phyloP scores from a whole-genome alignment of 2,888 invertebrate genomes.

The Mythimna lalbum region DNA sequence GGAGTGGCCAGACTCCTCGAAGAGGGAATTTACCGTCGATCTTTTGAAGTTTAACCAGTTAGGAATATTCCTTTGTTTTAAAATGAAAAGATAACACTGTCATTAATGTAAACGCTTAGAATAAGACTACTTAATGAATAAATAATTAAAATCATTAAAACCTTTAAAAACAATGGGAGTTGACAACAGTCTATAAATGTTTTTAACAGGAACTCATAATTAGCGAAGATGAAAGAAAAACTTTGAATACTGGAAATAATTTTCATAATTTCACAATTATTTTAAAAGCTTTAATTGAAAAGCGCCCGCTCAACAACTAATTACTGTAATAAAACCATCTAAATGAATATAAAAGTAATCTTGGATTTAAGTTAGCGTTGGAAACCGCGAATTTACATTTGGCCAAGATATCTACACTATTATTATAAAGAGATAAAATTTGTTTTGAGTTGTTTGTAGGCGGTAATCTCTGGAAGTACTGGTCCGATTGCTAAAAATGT shows the following conservation, averaged over 20 bases:
- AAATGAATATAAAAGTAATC: slow-evolving; percentile 20
- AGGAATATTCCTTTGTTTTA: background rate
- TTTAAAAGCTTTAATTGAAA: slow-evolving; percentile 21
- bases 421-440: too few species aligned
- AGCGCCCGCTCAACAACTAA: background rate
- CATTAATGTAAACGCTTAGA: background rate
- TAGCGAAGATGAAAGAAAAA: slow-evolving; percentile 24
- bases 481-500: too few species aligned
- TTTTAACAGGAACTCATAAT: slow-evolving; percentile 10
- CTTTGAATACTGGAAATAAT: background rate
- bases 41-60: background rate
- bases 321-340: slow-evolving; percentile 22
- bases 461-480: too few species aligned
- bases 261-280: slow-evolving; percentile 8
- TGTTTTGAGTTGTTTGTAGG: too few species aligned
- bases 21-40: too few species aligned
- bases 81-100: background rate
- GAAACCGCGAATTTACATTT: background rate
- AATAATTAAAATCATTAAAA: background rate
- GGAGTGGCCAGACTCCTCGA: too few species aligned
- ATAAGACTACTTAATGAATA: background rate
- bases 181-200: background rate
- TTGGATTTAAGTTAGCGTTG: background rate
- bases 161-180: background rate
- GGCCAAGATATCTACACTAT: too few species aligned